Percentiles rank a stretch among this genome's conserved stretches.
phyloP scores from a whole-genome alignment of 1,140 invertebrate genomes.

The Drosophila trapezifrons region DNA sequence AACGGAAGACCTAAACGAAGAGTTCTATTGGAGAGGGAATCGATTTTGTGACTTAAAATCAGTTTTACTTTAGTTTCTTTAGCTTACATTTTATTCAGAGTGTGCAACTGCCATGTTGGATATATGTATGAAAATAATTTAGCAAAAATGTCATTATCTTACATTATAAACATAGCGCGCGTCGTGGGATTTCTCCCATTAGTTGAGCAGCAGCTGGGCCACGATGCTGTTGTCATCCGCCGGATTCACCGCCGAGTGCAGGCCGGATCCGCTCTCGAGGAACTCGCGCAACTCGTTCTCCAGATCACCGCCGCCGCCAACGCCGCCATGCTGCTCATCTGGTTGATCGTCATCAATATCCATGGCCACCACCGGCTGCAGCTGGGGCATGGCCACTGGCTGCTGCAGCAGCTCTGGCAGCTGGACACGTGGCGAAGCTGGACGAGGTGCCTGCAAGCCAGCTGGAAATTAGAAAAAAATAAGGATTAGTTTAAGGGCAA shows the following conservation, averaged over 20 bases:
- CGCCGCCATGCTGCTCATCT: slow-evolving; percentile 55
- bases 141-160: slow-evolving; percentile 45
- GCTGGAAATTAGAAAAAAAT: slow-evolving; percentile 32
- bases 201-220: slow-evolving; percentile 68
- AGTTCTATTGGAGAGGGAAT: too few species aligned
- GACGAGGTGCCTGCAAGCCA: slow-evolving; percentile 68
- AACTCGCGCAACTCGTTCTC: slow-evolving; percentile 90
- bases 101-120: slow-evolving; percentile 41
- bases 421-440: slow-evolving; percentile 75
- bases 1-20: too few species aligned
- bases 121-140: slow-evolving; percentile 66
- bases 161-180: slow-evolving; percentile 62
- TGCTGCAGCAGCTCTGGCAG: slow-evolving; percentile 75
- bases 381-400: slow-evolving; percentile 71
- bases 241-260: slow-evolving; percentile 61
- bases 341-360: slow-evolving; percentile 74
- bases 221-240: slow-evolving; percentile 73
- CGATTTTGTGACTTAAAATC: too few species aligned
- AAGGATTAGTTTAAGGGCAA: too few species aligned
- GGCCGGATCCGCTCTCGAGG: slow-evolving; percentile 85
- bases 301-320: slow-evolving; percentile 85
- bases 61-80: slow-evolving; percentile 16
- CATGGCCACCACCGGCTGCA: slow-evolving; percentile 68
- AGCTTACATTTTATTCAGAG: slow-evolving; percentile 56
- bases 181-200: slow-evolving; percentile 5